Conservation (phyloP, 2,797 vertebrate genomes). For the Microctenopoma stevenorrisi region DNA sequence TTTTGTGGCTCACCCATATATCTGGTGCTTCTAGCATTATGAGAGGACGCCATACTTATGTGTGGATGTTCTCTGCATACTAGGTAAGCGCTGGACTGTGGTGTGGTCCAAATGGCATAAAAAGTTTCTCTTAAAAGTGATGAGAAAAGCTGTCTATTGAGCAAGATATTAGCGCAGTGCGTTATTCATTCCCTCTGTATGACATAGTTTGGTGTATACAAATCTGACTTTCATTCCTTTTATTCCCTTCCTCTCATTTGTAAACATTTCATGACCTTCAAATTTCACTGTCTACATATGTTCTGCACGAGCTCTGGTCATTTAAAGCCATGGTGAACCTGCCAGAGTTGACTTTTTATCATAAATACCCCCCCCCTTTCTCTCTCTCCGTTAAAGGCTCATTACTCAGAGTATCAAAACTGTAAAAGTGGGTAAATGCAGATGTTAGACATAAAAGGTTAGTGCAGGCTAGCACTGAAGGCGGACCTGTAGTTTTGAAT, state of each 20-base stretch:
- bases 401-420: conserved; percentile 1
- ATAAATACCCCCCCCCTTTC: not conserved
- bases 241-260: conserved; percentile 2
- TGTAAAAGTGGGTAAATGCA: conserved; percentile 4
- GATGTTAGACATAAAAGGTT: conserved; percentile 12
- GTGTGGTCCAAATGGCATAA: conserved; percentile 36
- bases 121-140: conserved; percentile 21
- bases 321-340: conserved; percentile 2
- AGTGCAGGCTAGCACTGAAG: not conserved
- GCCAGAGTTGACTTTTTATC: conserved; percentile 2
- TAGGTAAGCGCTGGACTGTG: conserved; percentile 17
- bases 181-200: conserved; percentile 11
- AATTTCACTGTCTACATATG: not conserved
- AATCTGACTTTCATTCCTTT: conserved; percentile 25
- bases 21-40: conserved; percentile 54
- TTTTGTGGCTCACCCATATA: conserved; percentile 54
- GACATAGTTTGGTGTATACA: conserved; percentile 36
- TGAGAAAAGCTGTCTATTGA: conserved; percentile 20
- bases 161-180: conserved; percentile 10
- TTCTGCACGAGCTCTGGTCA: conserved; percentile 1
- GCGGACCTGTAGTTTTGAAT: not conserved
- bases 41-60: conserved; percentile 12
- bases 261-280: not conserved
- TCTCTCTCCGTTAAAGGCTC: conserved; percentile 1
- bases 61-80: conserved; percentile 29